Conservation (phyloP, 2,113 vertebrate species). For the Ceyx margarethae region DNA sequence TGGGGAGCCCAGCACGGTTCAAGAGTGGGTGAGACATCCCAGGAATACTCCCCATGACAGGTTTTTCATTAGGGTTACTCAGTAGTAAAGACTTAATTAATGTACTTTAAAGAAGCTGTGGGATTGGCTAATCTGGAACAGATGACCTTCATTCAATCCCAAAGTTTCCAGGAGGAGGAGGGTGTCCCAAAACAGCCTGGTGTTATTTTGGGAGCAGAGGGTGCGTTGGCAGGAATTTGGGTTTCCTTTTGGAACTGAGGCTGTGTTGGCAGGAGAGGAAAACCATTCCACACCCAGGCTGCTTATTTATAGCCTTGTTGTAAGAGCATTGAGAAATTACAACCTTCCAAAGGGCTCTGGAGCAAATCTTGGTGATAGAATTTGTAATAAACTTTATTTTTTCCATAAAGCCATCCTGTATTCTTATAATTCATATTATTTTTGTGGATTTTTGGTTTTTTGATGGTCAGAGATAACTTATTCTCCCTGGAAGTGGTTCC, state of each 20-base stretch:
- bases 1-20: neutral
- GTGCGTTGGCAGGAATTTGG: neutral
- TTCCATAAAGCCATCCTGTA: neutral
- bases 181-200: neutral
- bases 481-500: neutral
- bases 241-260: neutral
- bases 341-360: neutral
- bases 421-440: neutral
- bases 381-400: neutral
- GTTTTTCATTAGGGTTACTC: neutral
- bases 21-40: neutral
- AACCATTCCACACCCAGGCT: neutral
- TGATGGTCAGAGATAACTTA: neutral
- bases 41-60: neutral
- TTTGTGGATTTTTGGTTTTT: neutral
- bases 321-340: neutral
- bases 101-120: neutral
- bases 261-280: neutral
- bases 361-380: neutral
- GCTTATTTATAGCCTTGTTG: neutral
- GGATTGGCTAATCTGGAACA: neutral
- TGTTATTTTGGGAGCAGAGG: neutral
- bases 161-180: neutral
- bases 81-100: accelerated
- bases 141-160: neutral